These are phyloP conservation scores for Diplazon laetatorius DNA, from an alignment of 2,888 invertebrate species.

Conservation along the genomic window DNA sequence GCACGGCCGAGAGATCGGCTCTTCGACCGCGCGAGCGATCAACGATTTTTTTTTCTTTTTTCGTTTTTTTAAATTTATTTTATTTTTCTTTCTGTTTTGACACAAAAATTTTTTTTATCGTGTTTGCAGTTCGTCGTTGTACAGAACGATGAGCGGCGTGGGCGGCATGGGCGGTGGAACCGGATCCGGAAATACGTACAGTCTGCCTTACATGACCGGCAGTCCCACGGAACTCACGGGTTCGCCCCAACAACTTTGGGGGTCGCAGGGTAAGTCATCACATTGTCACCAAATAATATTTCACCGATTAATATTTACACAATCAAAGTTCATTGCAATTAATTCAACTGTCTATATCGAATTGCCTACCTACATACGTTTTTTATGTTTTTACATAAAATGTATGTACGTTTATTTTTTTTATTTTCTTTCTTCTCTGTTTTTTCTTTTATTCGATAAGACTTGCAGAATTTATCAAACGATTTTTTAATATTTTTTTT, in stretches of 20 bases:
- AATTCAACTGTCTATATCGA: no score
- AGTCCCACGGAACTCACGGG: slow-evolving; percentile 74
- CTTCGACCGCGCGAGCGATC: no score
- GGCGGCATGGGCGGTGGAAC: slow-evolving; percentile 67
- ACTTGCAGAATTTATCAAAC: no score
- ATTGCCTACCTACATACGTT: no score
- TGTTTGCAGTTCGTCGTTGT: slow-evolving; percentile 75
- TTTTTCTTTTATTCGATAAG: no score
- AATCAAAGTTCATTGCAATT: no score
- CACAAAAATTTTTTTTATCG: slow-evolving; percentile 18
- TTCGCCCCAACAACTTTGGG: slow-evolving; percentile 75
- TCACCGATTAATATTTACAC: no score
- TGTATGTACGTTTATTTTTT: no score
- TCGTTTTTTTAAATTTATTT: not conserved
- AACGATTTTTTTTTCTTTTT: not conserved
- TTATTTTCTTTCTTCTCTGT: no score
- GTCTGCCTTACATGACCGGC: slow-evolving; percentile 73
- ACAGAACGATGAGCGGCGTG: slow-evolving; percentile 73
- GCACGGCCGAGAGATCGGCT: not conserved
- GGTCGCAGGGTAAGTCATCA: slow-evolving; percentile 71
- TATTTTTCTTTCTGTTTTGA: not conserved
- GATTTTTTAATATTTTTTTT: no score
- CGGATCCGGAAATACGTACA: slow-evolving; percentile 67
- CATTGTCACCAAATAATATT: no score
- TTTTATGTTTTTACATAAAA: no score